Percentiles rank a stretch among this genome's conserved stretches.
Conservation (phyloP, 2,888 invertebrate genomes). For the Liopterus haemorrhoidalis region DNA sequence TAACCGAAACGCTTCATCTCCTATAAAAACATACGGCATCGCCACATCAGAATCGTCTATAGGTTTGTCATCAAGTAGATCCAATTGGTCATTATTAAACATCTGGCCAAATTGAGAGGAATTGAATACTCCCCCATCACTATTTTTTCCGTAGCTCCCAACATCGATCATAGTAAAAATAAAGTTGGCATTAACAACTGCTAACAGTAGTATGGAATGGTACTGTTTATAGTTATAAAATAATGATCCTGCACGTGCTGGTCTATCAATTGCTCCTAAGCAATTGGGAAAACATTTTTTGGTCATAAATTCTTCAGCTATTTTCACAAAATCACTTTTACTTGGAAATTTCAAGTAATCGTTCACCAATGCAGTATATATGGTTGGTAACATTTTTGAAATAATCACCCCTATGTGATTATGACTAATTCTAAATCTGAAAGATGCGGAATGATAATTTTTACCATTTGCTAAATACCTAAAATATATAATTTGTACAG, state of each 20-base stretch:
- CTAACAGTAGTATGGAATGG: slow-evolving; percentile 7
- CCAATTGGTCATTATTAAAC: slow-evolving; percentile 6
- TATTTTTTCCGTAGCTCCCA: slow-evolving; percentile 9
- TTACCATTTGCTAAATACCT: slow-evolving; percentile 8
- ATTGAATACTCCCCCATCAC: slow-evolving; percentile 10
- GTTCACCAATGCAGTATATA: slow-evolving; percentile 3
- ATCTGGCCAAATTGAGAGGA: slow-evolving; percentile 6
- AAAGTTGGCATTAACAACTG: slow-evolving; percentile 9
- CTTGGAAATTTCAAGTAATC: slow-evolving; percentile 2
- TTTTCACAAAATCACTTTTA: slow-evolving; percentile 2
- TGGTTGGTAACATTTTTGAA: slow-evolving; percentile 2
- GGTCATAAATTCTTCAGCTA: slow-evolving; percentile 3
- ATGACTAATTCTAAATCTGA: slow-evolving; percentile 11
- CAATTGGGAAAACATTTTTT: slow-evolving; percentile 13
- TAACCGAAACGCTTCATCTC: slow-evolving; percentile 11
- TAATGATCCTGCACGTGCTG: slow-evolving; percentile 5
- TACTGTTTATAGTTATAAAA: slow-evolving; percentile 10
- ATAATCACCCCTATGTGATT: slow-evolving; percentile 9
- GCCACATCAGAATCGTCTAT: slow-evolving; percentile 1
- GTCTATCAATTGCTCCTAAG: slow-evolving; percentile 10
- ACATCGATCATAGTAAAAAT: slow-evolving; percentile 10
- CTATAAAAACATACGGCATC: slow-evolving; percentile 10
- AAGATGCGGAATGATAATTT: slow-evolving; percentile 8
- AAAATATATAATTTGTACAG: no score
- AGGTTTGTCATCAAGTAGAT: slow-evolving; percentile 2